Base-by-base conservation (phyloP, 2,113 vertebrate species). In the Chunga burmeisteri region DNA sequence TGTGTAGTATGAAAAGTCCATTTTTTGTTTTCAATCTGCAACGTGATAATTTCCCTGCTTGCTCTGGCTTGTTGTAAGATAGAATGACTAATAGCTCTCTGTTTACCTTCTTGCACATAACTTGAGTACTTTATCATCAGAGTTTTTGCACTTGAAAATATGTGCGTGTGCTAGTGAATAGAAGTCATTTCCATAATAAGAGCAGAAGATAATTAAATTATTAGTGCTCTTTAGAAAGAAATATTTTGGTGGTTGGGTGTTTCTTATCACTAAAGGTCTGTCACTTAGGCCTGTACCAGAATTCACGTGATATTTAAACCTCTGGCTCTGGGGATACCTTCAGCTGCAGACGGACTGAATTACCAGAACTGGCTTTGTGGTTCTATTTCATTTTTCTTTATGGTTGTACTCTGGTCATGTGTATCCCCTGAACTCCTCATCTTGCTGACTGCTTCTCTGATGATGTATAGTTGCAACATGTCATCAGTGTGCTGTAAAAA, bases 381-480 rank as follows among this genome's bases (percentile, higher is more conserved):
- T 71, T 89, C 42, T 94, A 6, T 87, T 89, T 85, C 58, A 59
- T 86, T 94, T 96, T 93, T 67, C 81, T 75, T 96, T 91, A 82
- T 38, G 47, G 38, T 8, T 79, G 49, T 79, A 16, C 75, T 88
- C 29, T 85, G 92, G 53, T 91, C 75, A 2, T 59, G 63, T 68
- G 86, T 67, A 81, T 97, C 92, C 90, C 68, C 92, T 34, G 20
- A 86, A 89, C 82, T 92, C 86, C 86, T 93, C 94, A 25, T 91
- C 82, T 56, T 86, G 85, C 86, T 89, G 77, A 56, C 96, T 91
- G 88, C 80, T 96, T 38, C 55, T 80, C 49, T 83, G 80, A 12
- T 97, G 96, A 95, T 97, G 52, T 92, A 96, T 83, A 30, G 84
- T 9, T 93, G 87, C 88, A 85, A 75, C 61, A 80, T 96, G 71